phyloP scores from a whole-genome alignment of 2,888 invertebrate species.

The Nemurella pictetii region DNA sequence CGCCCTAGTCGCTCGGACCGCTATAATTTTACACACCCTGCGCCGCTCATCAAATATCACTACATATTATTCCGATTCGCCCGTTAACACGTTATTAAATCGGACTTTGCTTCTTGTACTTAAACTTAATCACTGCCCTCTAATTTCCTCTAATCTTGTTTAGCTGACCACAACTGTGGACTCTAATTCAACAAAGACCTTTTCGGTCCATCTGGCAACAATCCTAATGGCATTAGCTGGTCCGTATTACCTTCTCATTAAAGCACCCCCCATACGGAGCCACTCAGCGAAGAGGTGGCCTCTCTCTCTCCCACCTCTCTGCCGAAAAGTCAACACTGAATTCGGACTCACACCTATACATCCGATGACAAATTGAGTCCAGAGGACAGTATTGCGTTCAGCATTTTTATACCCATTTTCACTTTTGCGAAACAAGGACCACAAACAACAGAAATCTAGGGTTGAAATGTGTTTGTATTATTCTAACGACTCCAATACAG shows the following conservation, averaged over 20 bases:
- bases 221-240: slow-evolving; percentile 19
- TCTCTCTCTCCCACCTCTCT: background rate
- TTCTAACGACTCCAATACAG: background rate
- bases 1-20: background rate
- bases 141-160: slow-evolving; percentile 33
- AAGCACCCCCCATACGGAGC: background rate
- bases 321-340: background rate
- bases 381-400: too few relatives aligned
- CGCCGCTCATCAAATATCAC: slow-evolving; percentile 23
- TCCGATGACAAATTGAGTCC: background rate
- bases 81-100: slow-evolving; percentile 24
- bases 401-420: background rate
- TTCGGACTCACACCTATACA: background rate
- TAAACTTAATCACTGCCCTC: slow-evolving; percentile 31
- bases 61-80: slow-evolving; percentile 23
- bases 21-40: background rate
- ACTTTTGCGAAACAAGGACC: background rate
- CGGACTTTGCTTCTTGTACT: slow-evolving; percentile 22
- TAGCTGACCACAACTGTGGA: slow-evolving; percentile 22
- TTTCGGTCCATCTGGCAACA: slow-evolving; percentile 24
- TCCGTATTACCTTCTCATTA: slow-evolving; percentile 18
- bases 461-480: background rate
- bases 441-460: background rate
- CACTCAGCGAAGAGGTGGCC: background rate
- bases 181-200: slow-evolving; percentile 23